Evolutionary conservation across 2,888 invertebrate genomes (phyloP).

Genomic region (Ptilodon capucinus): DNA sequence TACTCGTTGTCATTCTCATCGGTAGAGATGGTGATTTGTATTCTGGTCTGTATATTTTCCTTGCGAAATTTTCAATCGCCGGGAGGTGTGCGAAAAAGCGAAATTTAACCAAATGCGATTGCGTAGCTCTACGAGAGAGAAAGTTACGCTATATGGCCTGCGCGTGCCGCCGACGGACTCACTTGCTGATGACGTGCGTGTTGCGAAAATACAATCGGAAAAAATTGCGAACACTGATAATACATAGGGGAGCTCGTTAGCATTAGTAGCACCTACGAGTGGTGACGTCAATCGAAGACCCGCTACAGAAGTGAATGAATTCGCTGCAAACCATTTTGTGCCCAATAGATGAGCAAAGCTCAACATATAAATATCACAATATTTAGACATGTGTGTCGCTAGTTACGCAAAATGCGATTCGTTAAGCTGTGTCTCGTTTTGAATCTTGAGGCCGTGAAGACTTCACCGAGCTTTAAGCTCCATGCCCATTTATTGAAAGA

Average conservation of each 20-base stretch:
- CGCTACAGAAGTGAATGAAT: conserved; percentile 24
- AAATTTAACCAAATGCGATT: conserved; percentile 61
- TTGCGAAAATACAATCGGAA: conserved; percentile 55
- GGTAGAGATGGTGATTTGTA: conserved; percentile 11
- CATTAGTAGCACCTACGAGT: conserved; percentile 22
- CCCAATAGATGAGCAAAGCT: not conserved
- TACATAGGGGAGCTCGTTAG: conserved; percentile 38
- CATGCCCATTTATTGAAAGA: conserved; percentile 69
- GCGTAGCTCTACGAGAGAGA: conserved; percentile 55
- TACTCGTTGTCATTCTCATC: conserved; percentile 12
- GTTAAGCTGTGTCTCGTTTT: conserved; percentile 30
- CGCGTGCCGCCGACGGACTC: conserved; percentile 52
- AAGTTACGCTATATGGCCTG: conserved; percentile 55
- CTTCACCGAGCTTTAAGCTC: conserved; percentile 43
- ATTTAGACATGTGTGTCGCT: conserved; percentile 18
- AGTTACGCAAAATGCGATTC: conserved; percentile 33
- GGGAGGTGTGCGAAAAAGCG: conserved; percentile 56
- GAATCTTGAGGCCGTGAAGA: conserved; percentile 37
- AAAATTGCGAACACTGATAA: conserved; percentile 37
- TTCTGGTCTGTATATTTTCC: conserved; percentile 11
- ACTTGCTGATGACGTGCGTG: conserved; percentile 53
- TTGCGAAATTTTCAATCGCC: conserved; percentile 20
- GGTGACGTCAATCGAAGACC: conserved; percentile 21
- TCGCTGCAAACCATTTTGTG: conserved; percentile 1
- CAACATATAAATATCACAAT: not conserved